Conservation (phyloP, 2,797 vertebrate genomes). For the Hylomyscus alleni region DNA sequence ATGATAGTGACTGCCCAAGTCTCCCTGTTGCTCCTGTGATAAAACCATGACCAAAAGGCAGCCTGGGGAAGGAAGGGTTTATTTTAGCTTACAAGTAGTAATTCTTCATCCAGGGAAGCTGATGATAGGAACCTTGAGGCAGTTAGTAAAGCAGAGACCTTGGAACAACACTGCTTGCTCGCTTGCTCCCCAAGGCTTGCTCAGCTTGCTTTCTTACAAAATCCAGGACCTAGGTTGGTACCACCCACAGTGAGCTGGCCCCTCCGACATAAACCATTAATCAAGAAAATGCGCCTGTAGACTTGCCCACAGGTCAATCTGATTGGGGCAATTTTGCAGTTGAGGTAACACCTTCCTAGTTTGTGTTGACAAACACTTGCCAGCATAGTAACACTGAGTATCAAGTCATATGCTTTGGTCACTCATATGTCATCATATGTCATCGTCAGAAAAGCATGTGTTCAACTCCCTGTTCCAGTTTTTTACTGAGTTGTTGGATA, state of each 20-base stretch:
- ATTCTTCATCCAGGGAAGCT: neutral
- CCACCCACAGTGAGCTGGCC: neutral
- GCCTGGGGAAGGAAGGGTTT: neutral
- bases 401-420: neutral
- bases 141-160: neutral
- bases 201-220: neutral
- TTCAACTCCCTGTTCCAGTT: constrained; percentile 7
- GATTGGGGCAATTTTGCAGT: neutral
- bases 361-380: neutral
- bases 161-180: neutral
- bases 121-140: neutral
- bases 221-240: neutral
- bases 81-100: neutral
- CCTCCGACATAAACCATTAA: neutral
- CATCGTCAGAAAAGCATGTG: neutral
- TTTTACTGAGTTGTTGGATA: neutral
- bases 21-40: neutral
- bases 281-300: neutral
- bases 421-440: neutral
- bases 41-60: neutral
- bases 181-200: neutral
- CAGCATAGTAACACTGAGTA: neutral
- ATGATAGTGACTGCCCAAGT: neutral
- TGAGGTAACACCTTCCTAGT: neutral
- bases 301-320: neutral